Base-by-base conservation (phyloP, 2,797 vertebrate genomes). In the Pelobates cultripes region DNA sequence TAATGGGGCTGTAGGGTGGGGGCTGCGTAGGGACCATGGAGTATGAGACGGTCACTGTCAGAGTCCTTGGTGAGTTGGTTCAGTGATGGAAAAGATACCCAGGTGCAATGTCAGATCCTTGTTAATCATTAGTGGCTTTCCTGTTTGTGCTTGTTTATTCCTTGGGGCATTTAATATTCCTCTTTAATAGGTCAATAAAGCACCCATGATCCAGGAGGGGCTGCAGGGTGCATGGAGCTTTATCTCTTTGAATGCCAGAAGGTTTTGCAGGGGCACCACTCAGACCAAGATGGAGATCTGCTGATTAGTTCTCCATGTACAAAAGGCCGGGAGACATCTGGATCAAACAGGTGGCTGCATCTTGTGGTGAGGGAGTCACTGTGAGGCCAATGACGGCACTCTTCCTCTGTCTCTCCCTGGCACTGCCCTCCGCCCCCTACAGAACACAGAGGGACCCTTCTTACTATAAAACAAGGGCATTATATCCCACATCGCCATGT, bases 391-490 rank as follows among this genome's bases (percentile, higher is more conserved):
- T 60, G 40, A 7, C 43, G 10, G 41, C 3, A 43, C 4, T 3
- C 40, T 5, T 60, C 53, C 51, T n/a, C 72, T 43, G 64, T 78
- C 81, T 68, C 75, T 61, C 63, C 76, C 81, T 83, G 81, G 81
- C 40, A 83, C 81, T 43, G 76, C 64, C 71, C 64, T 12, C 14
- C 61, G 7, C 63, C 43, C 28, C 43, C 43, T 44, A 1, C 2
- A 40, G 17, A 66, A 69, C 63, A 83, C 70, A 73, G 15, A 72
- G 41, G n/a, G 63, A 67, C 63, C 15, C 3, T 69, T 43, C n/a
- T 80, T 41, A 53, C 14, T 14, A 42, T 15, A 14, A 17, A 60
- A 77, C 75, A 73, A 78, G 75, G 9, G 13, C 7, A 12, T 70
- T 17, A 17, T 78, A 70, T 78, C 57, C 55, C 64, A 51, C 45